Conservation (phyloP, 2,113 vertebrate genomes). For the Oplegnathus fasciatus region DNA sequence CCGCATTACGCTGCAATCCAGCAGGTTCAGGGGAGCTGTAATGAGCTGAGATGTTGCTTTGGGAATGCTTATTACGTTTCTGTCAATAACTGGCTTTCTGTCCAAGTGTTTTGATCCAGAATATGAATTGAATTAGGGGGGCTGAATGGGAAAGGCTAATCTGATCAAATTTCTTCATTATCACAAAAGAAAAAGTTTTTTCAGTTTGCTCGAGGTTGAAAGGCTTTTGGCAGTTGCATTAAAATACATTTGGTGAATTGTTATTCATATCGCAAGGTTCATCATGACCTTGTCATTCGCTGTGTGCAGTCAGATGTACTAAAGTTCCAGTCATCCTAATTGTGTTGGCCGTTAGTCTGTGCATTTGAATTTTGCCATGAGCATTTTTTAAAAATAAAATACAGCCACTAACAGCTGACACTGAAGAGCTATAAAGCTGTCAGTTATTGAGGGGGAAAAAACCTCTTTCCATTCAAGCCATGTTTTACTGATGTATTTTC, state of each 20-base stretch:
- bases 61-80: slow-evolving; percentile 53
- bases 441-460: background rate
- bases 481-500: slow-evolving; percentile 7
- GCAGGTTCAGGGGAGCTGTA: slow-evolving; percentile 25
- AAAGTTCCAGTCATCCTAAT: slow-evolving; percentile 1
- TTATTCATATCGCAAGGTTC: slow-evolving; percentile 33
- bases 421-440: background rate
- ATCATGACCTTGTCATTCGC: slow-evolving; percentile 25
- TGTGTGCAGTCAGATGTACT: slow-evolving; percentile 35
- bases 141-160: slow-evolving; percentile 31
- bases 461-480: background rate
- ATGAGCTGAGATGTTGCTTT: slow-evolving; percentile 50
- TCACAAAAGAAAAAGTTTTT: slow-evolving; percentile 34
- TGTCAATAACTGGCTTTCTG: slow-evolving; percentile 53
- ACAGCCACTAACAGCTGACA: background rate
- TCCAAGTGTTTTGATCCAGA: slow-evolving; percentile 41
- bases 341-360: background rate
- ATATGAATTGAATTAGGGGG: slow-evolving; percentile 34
- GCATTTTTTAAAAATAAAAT: slow-evolving; percentile 2
- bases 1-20: slow-evolving; percentile 22
- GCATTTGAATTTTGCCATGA: background rate
- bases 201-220: slow-evolving; percentile 21
- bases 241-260: slow-evolving; percentile 22
- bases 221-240: slow-evolving; percentile 13
- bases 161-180: slow-evolving; percentile 43